Conservation (phyloP, 2,113 vertebrate genomes). For the Osmerus mordax region DNA sequence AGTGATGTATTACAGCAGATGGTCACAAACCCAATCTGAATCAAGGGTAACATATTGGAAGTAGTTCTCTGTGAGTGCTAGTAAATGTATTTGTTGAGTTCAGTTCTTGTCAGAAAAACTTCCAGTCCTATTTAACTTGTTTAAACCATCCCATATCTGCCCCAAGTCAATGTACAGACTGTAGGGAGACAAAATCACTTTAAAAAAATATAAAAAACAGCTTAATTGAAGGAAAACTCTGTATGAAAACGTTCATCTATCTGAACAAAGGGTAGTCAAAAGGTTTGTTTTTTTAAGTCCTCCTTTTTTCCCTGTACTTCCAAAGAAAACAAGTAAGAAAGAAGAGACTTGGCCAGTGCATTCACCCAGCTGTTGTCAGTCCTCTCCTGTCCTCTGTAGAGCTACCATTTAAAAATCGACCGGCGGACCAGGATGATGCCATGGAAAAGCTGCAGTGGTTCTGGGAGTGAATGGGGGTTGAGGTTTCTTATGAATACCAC, state of each 20-base stretch:
- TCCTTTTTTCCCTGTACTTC: conserved; percentile 9
- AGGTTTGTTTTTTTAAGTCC: conserved; percentile 8
- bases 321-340: conserved; percentile 42
- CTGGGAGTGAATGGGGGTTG: conserved; percentile 42
- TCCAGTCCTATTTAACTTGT: conserved; percentile 43
- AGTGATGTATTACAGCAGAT: conserved; percentile 62
- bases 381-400: conserved; percentile 26
- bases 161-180: neutral
- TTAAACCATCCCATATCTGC: conserved; percentile 33
- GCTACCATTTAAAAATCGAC: conserved; percentile 53
- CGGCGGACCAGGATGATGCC: conserved; percentile 52
- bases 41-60: conserved; percentile 48
- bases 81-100: conserved; percentile 52
- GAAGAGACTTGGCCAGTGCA: conserved; percentile 33
- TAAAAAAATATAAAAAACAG: neutral
- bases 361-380: conserved; percentile 58
- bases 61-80: conserved; percentile 58
- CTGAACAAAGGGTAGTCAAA: conserved; percentile 28
- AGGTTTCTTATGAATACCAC: conserved; percentile 27
- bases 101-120: conserved; percentile 54
- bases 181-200: neutral
- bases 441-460: conserved; percentile 61
- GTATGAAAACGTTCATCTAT: conserved; percentile 12
- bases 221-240: conserved; percentile 2
- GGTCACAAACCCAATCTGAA: conserved; percentile 50